These are phyloP conservation scores for Dipodomys stephensi DNA, from an alignment of 2,113 vertebrate species.

Conservation along the genomic window DNA sequence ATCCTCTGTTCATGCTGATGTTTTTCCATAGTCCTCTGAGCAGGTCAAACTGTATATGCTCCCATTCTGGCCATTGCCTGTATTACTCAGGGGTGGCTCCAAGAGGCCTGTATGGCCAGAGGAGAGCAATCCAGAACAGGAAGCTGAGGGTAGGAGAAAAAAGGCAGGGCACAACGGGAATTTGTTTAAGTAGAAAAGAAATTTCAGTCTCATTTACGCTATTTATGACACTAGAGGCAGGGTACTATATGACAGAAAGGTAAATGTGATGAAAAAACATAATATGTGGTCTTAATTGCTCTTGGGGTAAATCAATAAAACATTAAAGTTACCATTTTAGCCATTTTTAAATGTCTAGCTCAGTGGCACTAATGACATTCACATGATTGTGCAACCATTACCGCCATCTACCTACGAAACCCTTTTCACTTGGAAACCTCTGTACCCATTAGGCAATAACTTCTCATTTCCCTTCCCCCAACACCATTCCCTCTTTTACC, in stretches of 20 bases:
- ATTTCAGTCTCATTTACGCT: neutral
- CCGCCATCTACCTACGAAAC: neutral
- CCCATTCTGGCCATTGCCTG: neutral
- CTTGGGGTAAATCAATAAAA: neutral
- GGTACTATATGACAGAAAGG: constrained; percentile 7
- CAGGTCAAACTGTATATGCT: accelerated
- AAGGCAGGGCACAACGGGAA: neutral
- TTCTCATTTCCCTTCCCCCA: neutral
- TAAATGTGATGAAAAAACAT: constrained; percentile 21
- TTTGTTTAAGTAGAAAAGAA: neutral
- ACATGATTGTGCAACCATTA: neutral
- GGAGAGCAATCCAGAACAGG: neutral
- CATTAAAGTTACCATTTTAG: neutral
- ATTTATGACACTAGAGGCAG: constrained; percentile 26
- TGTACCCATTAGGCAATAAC: neutral
- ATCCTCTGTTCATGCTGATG: too few relatives aligned
- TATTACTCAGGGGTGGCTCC: neutral
- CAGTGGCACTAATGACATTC: neutral
- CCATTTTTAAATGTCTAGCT: neutral
- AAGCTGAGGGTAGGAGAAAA: neutral
- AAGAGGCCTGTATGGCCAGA: neutral
- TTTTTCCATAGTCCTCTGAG: accelerated
- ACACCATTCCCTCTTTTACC: neutral
- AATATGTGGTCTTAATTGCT: neutral
- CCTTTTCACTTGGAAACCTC: neutral